A percentile compares a stretch with the other conserved stretches of the same genome.
Conservation (phyloP, 2,888 invertebrate genomes). For the Coenonympha glycerion region DNA sequence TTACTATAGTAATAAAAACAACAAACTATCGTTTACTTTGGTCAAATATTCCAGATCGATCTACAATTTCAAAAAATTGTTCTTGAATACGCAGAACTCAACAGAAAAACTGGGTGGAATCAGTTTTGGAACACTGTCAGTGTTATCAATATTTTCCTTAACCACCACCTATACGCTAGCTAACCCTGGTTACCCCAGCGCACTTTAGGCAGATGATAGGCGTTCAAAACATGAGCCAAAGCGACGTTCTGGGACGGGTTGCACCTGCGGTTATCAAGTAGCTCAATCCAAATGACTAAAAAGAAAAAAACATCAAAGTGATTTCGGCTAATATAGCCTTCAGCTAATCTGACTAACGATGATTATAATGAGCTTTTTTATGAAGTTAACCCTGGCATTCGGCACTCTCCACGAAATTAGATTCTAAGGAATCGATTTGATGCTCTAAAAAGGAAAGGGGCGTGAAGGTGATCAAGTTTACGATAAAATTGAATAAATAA, state of each 20-base stretch:
- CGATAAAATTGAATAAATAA: not conserved
- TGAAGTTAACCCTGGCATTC: not conserved
- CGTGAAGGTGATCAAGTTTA: not conserved
- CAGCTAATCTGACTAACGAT: slow-evolving; percentile 32
- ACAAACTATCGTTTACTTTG: too few relatives aligned
- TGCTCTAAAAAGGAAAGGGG: slow-evolving; percentile 28
- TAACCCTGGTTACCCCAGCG: too few relatives aligned
- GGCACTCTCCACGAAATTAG: slow-evolving; percentile 24
- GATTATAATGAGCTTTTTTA: slow-evolving; percentile 39
- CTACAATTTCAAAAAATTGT: too few relatives aligned
- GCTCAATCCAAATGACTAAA: too few relatives aligned
- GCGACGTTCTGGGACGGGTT: not conserved
- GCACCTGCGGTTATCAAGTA: not conserved
- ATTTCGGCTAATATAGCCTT: not conserved
- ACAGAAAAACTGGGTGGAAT: too few relatives aligned
- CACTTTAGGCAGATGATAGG: too few relatives aligned
- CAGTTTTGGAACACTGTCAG: too few relatives aligned
- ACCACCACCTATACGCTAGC: too few relatives aligned
- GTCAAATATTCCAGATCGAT: too few relatives aligned
- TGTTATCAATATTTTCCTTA: too few relatives aligned
- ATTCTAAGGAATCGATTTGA: slow-evolving; percentile 30
- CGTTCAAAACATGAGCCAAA: not conserved
- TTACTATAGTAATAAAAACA: too few relatives aligned
- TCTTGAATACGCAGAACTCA: too few relatives aligned
- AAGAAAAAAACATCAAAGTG: not conserved